Evolutionary conservation across 2,888 invertebrate species (phyloP).

Genomic region (Cheilosia vernalis): DNA sequence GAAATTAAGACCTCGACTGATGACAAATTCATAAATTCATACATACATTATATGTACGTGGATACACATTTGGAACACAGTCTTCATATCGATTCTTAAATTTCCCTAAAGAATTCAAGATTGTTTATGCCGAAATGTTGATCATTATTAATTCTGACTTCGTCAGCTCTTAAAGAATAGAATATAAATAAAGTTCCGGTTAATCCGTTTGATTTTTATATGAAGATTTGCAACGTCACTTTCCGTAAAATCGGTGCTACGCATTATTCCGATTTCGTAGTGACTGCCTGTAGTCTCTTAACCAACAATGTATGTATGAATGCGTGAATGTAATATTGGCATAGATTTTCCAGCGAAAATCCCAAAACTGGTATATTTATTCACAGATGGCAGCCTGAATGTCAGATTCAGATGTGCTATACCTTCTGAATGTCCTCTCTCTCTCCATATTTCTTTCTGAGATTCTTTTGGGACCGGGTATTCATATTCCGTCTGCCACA

Average conservation of each 20-base stretch:
- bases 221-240: conserved; percentile 3
- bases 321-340: conserved; percentile 28
- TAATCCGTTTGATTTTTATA: conserved; percentile 37
- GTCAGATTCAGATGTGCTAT: conserved; percentile 23
- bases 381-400: conserved; percentile 17
- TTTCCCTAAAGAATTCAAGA: conserved; percentile 38
- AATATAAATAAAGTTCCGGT: conserved; percentile 32
- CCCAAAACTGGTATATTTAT: conserved; percentile 40
- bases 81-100: background rate
- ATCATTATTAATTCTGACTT: conserved; percentile 53
- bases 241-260: conserved; percentile 20
- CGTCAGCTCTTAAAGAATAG: conserved; percentile 30
- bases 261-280: conserved; percentile 20
- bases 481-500: conserved; percentile 3
- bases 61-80: background rate
- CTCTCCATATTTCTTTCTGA: background rate
- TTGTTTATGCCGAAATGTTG: conserved; percentile 38
- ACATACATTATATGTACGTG: no score
- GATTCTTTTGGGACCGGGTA: background rate
- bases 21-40: no score
- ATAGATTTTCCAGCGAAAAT: background rate
- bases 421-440: conserved; percentile 27
- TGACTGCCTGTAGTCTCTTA: background rate
- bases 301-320: conserved; percentile 4
- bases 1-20: no score